Conservation (phyloP, 1,140 invertebrate genomes). For the Diachasmimorpha longicaudata region DNA sequence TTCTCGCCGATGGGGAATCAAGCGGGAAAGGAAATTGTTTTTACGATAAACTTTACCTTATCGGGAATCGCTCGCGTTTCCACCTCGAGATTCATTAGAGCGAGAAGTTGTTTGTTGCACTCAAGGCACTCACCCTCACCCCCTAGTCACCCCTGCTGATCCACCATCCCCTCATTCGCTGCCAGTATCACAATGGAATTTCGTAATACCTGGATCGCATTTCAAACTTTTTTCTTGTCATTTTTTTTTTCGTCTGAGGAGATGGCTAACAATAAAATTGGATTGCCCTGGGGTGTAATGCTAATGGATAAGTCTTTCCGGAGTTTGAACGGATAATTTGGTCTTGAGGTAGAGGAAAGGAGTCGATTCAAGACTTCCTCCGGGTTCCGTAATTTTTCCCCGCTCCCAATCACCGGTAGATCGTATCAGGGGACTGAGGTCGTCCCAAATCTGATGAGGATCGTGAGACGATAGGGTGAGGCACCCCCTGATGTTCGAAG, state of each 20-base stretch:
- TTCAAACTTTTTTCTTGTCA: slow-evolving; percentile 2
- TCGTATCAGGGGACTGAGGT: too few relatives aligned
- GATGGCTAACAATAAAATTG: neutral
- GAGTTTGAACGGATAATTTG: too few relatives aligned
- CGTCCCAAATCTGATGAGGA: too few relatives aligned
- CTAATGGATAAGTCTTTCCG: neutral
- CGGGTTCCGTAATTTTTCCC: too few relatives aligned
- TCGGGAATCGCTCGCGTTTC: slow-evolving; percentile 23
- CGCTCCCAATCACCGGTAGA: too few relatives aligned
- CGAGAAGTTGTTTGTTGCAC: slow-evolving; percentile 18
- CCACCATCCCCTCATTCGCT: neutral
- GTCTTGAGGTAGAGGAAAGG: neutral
- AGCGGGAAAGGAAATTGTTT: slow-evolving; percentile 26
- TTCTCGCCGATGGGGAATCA: slow-evolving; percentile 17
- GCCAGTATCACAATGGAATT: neutral
- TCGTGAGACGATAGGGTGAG: too few relatives aligned
- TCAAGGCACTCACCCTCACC: neutral
- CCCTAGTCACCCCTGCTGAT: too few relatives aligned
- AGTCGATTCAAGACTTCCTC: too few relatives aligned
- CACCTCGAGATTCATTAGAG: slow-evolving; percentile 24
- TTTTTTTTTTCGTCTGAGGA: neutral
- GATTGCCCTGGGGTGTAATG: neutral
- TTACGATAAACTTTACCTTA: slow-evolving; percentile 27
- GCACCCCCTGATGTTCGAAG: too few relatives aligned
- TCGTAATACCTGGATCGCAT: neutral